Conservation (phyloP, 2,797 vertebrate genomes). For the Falco berigora region DNA sequence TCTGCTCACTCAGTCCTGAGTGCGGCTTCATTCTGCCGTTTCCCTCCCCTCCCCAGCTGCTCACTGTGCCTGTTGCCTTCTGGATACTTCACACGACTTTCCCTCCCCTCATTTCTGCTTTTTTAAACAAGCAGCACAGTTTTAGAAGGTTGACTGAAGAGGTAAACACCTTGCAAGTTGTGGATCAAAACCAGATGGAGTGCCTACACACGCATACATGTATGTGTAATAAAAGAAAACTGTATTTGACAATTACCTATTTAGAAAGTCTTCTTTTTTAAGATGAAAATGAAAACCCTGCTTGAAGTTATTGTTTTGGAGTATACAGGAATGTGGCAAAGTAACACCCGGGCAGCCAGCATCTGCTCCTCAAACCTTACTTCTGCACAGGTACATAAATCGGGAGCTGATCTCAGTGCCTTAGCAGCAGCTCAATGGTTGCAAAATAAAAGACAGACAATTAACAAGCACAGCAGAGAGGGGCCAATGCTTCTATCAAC, state of each 20-base stretch:
- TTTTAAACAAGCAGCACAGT: neutral
- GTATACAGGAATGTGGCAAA: neutral
- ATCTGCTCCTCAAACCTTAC: neutral
- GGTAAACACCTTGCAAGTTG: neutral
- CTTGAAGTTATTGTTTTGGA: neutral
- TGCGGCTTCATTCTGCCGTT: neutral
- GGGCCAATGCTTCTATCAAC: neutral
- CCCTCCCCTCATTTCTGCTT: neutral
- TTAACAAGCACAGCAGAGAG: neutral
- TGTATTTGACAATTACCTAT: neutral
- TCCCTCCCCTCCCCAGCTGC: neutral
- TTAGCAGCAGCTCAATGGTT: neutral
- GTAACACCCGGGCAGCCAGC: neutral
- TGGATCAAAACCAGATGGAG: neutral
- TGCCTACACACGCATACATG: neutral
- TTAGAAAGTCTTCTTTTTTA: neutral
- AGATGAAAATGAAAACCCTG: neutral
- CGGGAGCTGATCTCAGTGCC: neutral
- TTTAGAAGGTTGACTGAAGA: neutral
- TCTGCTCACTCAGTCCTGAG: neutral
- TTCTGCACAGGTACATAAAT: neutral
- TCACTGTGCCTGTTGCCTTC: neutral
- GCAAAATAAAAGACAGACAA: neutral
- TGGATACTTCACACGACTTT: neutral
- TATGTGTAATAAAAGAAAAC: neutral